Evolutionary conservation across 2,888 invertebrate genomes (phyloP).

Genomic region (Apantesis nais): DNA sequence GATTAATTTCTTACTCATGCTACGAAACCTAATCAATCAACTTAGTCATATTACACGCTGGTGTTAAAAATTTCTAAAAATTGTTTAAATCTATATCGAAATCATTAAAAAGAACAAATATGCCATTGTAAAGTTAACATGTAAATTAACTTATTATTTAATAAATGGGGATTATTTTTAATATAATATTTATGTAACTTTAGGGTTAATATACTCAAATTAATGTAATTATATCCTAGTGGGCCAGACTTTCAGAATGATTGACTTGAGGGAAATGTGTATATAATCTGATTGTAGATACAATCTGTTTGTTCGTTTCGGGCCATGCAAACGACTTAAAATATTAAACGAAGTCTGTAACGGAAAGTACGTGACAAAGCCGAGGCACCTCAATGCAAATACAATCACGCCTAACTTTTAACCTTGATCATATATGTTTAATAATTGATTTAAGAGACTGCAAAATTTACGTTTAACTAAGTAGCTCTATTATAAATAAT

Average conservation of each 20-base stretch:
- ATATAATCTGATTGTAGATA: slow-evolving; percentile 4
- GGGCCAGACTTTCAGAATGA: slow-evolving; percentile 6
- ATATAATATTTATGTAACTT: neutral
- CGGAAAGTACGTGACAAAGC: neutral
- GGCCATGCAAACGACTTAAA: neutral
- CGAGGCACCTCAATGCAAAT: neutral
- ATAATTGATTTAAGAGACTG: no score
- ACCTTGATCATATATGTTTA: no score
- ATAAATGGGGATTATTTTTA: neutral
- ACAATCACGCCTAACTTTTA: no score
- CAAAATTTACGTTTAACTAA: no score
- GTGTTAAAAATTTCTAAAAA: no score
- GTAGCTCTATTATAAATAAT: no score
- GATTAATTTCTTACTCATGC: neutral
- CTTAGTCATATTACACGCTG: neutral
- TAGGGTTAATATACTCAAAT: neutral
- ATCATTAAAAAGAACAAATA: neutral
- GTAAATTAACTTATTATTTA: neutral
- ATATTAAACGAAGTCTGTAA: neutral
- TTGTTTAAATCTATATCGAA: no score
- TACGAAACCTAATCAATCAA: neutral
- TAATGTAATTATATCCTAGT: slow-evolving; percentile 10
- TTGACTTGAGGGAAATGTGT: neutral
- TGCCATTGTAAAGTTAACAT: neutral
- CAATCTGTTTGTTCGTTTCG: neutral